These are phyloP conservation scores for Conger conger DNA, from an alignment of 2,113 vertebrate species.

Conservation along the genomic window DNA sequence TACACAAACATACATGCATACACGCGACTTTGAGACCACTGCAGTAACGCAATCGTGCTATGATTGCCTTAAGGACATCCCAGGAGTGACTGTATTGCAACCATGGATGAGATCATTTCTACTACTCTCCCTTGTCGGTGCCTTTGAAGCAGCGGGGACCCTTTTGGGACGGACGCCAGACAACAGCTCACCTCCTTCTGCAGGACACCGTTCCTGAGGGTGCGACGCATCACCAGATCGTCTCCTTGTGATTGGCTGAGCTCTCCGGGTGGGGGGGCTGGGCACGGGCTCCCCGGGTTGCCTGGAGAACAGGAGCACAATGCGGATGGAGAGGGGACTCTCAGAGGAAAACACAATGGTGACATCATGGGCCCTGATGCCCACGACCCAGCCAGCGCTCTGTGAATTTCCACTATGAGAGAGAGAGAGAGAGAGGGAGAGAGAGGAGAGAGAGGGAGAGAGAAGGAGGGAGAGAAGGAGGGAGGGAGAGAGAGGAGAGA, in stretches of 20 bases:
- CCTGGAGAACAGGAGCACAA: conserved; percentile 74
- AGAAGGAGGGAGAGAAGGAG: neutral
- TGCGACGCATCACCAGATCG: neutral
- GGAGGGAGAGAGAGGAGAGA: neutral
- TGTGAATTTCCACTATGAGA: conserved; percentile 76
- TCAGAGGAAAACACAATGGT: conserved; percentile 80
- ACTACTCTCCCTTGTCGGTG: neutral
- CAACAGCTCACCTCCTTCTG: neutral
- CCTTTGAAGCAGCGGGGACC: neutral
- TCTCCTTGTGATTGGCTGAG: neutral
- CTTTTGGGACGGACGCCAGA: neutral
- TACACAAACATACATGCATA: no score
- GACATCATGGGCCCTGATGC: conserved; percentile 79
- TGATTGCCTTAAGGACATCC: neutral
- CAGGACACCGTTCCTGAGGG: neutral
- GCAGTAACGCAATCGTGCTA: no score
- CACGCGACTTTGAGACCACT: no score
- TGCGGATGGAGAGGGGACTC: conserved; percentile 72
- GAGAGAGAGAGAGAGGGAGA: conserved; percentile 42
- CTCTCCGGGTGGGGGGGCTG: conserved; percentile 6
- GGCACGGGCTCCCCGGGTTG: conserved; percentile 59
- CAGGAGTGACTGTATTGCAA: neutral
- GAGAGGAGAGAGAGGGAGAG: conserved; percentile 45
- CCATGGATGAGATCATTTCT: neutral
- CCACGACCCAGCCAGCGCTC: conserved; percentile 72